Percentiles rank a stretch among this genome's conserved stretches.
Evolutionary conservation across 2,113 vertebrate genomes (phyloP).

Genomic region (Prionailurus bengalensis): DNA sequence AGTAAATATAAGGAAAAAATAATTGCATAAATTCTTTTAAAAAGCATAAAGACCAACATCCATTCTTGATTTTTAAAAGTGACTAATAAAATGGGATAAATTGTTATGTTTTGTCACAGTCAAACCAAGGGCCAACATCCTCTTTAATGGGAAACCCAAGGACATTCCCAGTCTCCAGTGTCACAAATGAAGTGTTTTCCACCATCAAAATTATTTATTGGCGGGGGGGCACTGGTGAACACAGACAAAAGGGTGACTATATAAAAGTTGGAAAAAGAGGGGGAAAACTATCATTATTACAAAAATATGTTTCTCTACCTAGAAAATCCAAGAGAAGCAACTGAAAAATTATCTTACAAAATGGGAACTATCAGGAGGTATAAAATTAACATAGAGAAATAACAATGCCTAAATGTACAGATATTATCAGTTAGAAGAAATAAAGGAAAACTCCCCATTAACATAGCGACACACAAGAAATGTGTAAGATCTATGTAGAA

Average conservation of each 20-base stretch:
- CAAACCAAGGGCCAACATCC: not conserved
- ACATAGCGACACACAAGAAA: not conserved
- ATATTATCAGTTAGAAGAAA: slow-evolving; percentile 6
- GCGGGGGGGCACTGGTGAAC: not conserved
- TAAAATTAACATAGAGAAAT: not conserved
- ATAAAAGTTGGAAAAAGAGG: not conserved
- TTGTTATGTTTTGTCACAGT: not conserved
- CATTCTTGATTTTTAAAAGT: not conserved
- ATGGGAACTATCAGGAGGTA: not conserved
- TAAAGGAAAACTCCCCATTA: not conserved
- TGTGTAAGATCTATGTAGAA: not conserved
- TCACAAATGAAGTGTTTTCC: not conserved
- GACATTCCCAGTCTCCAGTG: not conserved
- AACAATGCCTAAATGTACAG: not conserved
- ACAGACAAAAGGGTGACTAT: not conserved
- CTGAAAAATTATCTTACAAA: slow-evolving; percentile 6
- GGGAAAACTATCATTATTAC: not conserved
- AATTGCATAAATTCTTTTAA: not conserved
- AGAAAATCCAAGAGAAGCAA: not conserved
- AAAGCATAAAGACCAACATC: not conserved
- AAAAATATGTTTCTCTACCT: not conserved
- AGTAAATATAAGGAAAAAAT: not conserved
- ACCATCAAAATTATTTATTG: not conserved
- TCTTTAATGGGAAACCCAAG: not conserved
- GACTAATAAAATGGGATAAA: not conserved